phyloP scores from a whole-genome alignment of 2,113 vertebrate genomes.

The Tylochromis polylepis region DNA sequence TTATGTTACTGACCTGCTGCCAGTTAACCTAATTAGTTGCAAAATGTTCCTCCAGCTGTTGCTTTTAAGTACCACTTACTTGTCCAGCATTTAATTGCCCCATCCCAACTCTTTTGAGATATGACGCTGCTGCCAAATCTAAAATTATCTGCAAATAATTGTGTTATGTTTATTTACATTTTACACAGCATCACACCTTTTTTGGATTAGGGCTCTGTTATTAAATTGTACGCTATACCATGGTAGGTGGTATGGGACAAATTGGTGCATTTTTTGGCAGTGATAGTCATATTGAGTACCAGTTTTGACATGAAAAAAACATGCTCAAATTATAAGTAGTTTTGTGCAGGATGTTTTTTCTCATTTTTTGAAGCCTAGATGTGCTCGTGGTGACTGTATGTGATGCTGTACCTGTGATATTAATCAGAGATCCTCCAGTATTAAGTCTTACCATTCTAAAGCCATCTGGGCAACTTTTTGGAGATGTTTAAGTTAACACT shows the following conservation, averaged over 20 bases:
- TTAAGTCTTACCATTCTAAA: neutral
- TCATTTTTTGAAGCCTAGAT: neutral
- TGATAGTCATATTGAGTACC: neutral
- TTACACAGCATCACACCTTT: neutral
- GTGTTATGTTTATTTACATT: neutral
- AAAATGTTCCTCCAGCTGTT: neutral
- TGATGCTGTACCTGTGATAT: neutral
- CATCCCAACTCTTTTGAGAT: neutral
- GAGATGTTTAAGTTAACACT: neutral
- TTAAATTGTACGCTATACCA: neutral
- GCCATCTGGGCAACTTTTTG: no score
- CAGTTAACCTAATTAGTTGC: neutral
- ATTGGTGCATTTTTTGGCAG: neutral
- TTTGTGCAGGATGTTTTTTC: neutral
- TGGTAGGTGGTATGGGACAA: neutral
- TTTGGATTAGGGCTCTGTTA: neutral
- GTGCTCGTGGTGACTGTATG: neutral
- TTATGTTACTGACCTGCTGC: neutral
- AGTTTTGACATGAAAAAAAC: neutral
- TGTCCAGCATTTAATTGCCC: neutral
- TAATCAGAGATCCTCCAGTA: neutral
- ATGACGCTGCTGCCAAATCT: neutral
- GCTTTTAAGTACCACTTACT: neutral
- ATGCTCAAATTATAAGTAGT: neutral
- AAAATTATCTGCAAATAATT: neutral